These are phyloP conservation scores for Muntiacus reevesi DNA, from an alignment of 2,113 vertebrate genomes.

Conservation along the genomic window DNA sequence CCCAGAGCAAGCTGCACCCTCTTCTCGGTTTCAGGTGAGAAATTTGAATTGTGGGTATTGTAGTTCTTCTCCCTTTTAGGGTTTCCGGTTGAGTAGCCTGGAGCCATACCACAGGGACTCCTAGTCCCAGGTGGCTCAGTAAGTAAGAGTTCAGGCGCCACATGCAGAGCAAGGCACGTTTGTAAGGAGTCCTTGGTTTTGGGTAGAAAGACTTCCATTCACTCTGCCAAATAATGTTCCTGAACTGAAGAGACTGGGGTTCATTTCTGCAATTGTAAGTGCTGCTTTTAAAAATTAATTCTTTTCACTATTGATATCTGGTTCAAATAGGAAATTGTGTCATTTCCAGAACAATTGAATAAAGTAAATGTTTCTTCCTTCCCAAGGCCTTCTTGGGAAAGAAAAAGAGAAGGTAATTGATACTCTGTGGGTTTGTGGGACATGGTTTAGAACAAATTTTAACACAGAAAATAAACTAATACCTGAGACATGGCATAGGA, in stretches of 20 bases:
- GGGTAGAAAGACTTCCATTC: conserved; percentile 20
- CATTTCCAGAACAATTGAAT: not conserved
- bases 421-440: not conserved
- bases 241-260: conserved; percentile 39
- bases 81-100: not conserved
- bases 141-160: not conserved
- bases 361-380: conserved; percentile 24
- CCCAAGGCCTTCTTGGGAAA: not conserved
- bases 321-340: not conserved
- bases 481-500: not conserved
- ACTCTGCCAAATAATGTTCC: conserved; percentile 44
- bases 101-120: conserved; percentile 60
- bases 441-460: not conserved
- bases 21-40: conserved; percentile 77
- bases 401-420: not conserved
- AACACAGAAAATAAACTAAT: not conserved
- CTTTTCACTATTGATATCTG: not conserved
- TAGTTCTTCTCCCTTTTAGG: conserved; percentile 62
- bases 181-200: not conserved
- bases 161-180: not conserved
- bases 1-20: conserved; percentile 25
- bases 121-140: conserved; percentile 72
- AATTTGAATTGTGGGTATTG: conserved; percentile 77
- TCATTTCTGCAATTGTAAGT: conserved; percentile 76
- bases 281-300: conserved; percentile 6